These are phyloP conservation scores for Spilosoma lubricipeda DNA, from an alignment of 2,888 invertebrate genomes.

Conservation along the genomic window DNA sequence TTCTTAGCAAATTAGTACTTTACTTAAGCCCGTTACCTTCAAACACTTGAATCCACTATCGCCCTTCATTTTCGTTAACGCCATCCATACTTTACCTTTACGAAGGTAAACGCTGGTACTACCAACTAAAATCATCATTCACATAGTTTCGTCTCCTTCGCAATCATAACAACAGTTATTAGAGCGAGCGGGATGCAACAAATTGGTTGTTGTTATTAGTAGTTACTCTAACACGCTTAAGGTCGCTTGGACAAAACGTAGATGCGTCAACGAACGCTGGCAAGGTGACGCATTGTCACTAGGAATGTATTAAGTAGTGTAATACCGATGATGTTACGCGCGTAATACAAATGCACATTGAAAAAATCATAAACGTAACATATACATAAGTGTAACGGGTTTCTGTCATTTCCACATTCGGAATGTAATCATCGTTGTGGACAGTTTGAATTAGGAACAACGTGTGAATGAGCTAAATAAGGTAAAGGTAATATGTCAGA, in stretches of 20 bases:
- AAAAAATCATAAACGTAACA: conserved; percentile 62
- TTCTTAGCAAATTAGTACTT: conserved; percentile 72
- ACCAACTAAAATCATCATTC: conserved; percentile 71
- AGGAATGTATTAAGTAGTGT: conserved; percentile 80
- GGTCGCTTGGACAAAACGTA: conserved; percentile 84
- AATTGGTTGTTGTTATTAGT: conserved; percentile 77
- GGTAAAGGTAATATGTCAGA: conserved; percentile 1
- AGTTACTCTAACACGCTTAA: conserved; percentile 78
- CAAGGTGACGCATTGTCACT: conserved; percentile 83
- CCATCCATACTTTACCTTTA: conserved; percentile 78
- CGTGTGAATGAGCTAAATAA: background rate
- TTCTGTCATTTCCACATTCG: conserved; percentile 27
- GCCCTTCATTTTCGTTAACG: conserved; percentile 86
- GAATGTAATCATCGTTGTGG: conserved; percentile 22
- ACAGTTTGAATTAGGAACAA: conserved; percentile 7
- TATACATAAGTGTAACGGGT: conserved; percentile 62
- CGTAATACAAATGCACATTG: conserved; percentile 55
- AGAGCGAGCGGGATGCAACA: conserved; percentile 73
- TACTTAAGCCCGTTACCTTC: conserved; percentile 76
- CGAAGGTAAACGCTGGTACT: conserved; percentile 76
- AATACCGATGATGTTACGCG: conserved; percentile 64
- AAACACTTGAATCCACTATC: conserved; percentile 73
- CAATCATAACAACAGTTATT: conserved; percentile 53
- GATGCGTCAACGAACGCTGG: conserved; percentile 84
- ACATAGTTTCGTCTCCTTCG: conserved; percentile 68